Evolutionary conservation across 1,140 invertebrate genomes (phyloP).

Genomic region (Macrocentrus cingulum): DNA sequence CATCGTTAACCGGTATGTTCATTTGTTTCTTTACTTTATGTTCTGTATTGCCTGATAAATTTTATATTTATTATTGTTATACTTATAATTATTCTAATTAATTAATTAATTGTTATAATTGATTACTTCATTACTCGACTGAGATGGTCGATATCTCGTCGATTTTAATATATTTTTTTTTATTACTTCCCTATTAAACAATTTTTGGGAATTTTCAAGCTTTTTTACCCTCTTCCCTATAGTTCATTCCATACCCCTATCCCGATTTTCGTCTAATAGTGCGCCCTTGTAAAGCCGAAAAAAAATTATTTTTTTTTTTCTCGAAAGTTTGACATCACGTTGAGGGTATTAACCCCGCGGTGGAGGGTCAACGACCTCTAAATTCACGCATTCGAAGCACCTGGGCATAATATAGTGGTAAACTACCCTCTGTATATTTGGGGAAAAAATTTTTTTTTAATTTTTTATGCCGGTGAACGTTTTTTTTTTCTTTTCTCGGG

Average conservation of each 20-base stretch:
- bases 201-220: no score
- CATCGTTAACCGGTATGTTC: slow-evolving; percentile 60
- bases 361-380: slow-evolving; percentile 8
- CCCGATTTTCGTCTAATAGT: no score
- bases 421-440: neutral
- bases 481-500: neutral
- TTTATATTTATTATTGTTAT: slow-evolving; percentile 29
- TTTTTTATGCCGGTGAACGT: no score
- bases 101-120: no score
- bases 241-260: no score
- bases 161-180: no score
- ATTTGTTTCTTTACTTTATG: slow-evolving; percentile 58
- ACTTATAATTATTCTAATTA: slow-evolving; percentile 25
- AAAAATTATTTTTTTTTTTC: neutral
- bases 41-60: slow-evolving; percentile 37
- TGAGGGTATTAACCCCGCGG: neutral
- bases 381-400: neutral
- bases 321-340: slow-evolving; percentile 1
- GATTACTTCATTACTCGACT: slow-evolving; percentile 18
- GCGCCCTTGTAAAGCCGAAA: no score
- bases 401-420: neutral
- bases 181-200: slow-evolving; percentile 34
- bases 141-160: slow-evolving; percentile 3
- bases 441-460: no score
- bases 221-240: no score